Percentiles rank a stretch among this genome's conserved stretches.
phyloP scores from a whole-genome alignment of 2,888 invertebrate genomes.

The Drosophila planitibia region DNA sequence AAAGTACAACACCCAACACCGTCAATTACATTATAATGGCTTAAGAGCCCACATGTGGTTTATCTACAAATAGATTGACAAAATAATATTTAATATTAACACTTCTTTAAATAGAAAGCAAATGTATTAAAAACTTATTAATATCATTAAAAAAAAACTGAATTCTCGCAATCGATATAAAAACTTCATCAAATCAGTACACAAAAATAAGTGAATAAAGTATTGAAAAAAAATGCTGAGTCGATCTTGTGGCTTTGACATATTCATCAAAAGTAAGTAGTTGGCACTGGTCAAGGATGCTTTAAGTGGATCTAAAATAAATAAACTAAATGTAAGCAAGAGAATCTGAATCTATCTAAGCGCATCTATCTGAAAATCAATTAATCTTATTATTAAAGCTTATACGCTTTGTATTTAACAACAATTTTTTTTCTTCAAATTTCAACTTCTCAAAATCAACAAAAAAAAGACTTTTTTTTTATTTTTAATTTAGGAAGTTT shows the following conservation, averaged over 20 bases:
- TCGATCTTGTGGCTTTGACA: background rate
- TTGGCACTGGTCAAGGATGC: fast-evolving
- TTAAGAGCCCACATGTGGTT: background rate
- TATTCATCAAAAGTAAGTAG: background rate
- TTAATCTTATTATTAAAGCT: too few relatives aligned
- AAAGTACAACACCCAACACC: background rate
- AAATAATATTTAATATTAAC: background rate
- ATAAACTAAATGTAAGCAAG: fast-evolving
- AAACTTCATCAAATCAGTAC: background rate
- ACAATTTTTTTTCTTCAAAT: background rate
- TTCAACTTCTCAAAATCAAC: background rate
- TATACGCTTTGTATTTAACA: too few relatives aligned
- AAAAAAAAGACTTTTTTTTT: background rate
- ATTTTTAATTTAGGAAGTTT: background rate
- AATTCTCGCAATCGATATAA: background rate
- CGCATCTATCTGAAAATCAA: background rate
- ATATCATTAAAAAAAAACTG: background rate
- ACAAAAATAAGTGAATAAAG: background rate
- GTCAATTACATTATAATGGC: background rate
- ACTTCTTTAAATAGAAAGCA: too few relatives aligned
- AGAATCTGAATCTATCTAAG: background rate
- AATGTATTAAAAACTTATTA: background rate
- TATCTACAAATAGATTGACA: background rate
- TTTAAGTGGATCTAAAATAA: background rate
- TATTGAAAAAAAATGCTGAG: background rate